A percentile compares a stretch with the other conserved stretches of the same genome.
These are phyloP conservation scores for Lissocephala sabroskyi DNA, from an alignment of 2,888 invertebrate species.

Conservation along the genomic window DNA sequence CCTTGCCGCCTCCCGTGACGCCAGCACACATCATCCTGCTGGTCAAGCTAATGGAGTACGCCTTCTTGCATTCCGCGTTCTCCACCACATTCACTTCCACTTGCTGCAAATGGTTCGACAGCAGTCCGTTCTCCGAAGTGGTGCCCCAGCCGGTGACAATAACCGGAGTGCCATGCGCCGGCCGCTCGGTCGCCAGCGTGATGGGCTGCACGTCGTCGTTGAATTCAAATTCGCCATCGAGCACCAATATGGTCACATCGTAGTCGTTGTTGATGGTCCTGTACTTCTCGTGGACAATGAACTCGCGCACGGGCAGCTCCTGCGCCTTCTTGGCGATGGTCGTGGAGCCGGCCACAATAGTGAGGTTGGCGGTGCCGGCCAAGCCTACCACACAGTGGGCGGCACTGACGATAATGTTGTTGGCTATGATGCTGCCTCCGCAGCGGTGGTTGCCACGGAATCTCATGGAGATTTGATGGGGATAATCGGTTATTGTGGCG, in stretches of 20 bases:
- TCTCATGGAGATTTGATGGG: slow-evolving; percentile 64
- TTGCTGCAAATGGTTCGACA: slow-evolving; percentile 43
- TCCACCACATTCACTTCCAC: slow-evolving; percentile 51
- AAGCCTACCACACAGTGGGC: slow-evolving; percentile 55
- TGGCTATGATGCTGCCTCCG: slow-evolving; percentile 49
- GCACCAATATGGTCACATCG: slow-evolving; percentile 76
- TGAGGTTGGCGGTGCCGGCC: slow-evolving; percentile 21
- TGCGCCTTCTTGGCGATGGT: slow-evolving; percentile 26
- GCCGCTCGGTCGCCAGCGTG: slow-evolving; percentile 74
- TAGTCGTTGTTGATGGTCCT: slow-evolving; percentile 74
- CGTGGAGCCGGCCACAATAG: slow-evolving; percentile 53
- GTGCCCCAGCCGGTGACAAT: slow-evolving; percentile 65
- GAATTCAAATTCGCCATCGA: slow-evolving; percentile 72
- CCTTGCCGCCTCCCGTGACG: slow-evolving; percentile 54
- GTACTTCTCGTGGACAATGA: slow-evolving; percentile 75
- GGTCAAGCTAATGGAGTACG: slow-evolving; percentile 46
- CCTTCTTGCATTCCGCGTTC: slow-evolving; percentile 37
- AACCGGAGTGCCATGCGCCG: slow-evolving; percentile 30
- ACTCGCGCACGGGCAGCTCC: slow-evolving; percentile 73
- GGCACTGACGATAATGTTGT: slow-evolving; percentile 48
- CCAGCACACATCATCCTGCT: slow-evolving; percentile 63
- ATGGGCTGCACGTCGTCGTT: slow-evolving; percentile 74
- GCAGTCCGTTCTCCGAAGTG: slow-evolving; percentile 20
- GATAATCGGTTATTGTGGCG: slow-evolving; percentile 40
- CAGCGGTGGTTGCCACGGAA: slow-evolving; percentile 56